A percentile compares a stretch with the other conserved stretches of the same genome.
These are phyloP conservation scores for Setipinna tenuifilis DNA, from an alignment of 2,797 vertebrate species.

Conservation along the genomic window DNA sequence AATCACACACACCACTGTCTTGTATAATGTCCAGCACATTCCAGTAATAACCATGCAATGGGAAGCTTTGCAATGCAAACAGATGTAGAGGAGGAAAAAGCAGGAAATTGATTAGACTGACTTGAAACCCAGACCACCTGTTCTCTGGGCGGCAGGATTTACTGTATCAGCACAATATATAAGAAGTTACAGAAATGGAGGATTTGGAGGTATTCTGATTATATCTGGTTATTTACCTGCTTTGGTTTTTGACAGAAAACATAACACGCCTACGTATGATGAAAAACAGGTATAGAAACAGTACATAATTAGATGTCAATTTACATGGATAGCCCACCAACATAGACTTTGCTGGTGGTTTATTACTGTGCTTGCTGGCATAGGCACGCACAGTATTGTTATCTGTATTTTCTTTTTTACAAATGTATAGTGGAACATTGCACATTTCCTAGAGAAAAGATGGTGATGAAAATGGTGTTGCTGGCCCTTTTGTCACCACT, in stretches of 20 bases:
- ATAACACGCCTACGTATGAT: no score
- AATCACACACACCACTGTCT: background rate
- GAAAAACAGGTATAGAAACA: no score
- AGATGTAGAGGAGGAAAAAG: background rate
- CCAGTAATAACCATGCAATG: background rate
- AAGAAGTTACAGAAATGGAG: background rate
- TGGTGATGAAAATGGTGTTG: no score
- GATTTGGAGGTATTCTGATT: background rate
- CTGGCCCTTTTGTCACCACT: no score
- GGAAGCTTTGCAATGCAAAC: background rate
- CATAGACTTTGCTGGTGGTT: no score
- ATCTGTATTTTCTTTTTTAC: no score
- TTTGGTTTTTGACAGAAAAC: background rate
- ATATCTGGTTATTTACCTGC: background rate
- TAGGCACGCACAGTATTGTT: no score
- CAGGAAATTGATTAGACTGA: background rate
- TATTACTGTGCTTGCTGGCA: no score
- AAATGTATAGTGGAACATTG: no score
- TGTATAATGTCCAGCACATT: background rate
- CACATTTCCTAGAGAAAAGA: no score
- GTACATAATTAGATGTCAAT: no score
- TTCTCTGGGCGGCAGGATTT: background rate
- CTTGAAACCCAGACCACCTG: background rate
- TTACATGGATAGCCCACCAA: background rate
- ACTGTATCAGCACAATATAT: background rate